Evolutionary conservation across 2,888 invertebrate species (phyloP).

Genomic region (Vesta saturnalis): DNA sequence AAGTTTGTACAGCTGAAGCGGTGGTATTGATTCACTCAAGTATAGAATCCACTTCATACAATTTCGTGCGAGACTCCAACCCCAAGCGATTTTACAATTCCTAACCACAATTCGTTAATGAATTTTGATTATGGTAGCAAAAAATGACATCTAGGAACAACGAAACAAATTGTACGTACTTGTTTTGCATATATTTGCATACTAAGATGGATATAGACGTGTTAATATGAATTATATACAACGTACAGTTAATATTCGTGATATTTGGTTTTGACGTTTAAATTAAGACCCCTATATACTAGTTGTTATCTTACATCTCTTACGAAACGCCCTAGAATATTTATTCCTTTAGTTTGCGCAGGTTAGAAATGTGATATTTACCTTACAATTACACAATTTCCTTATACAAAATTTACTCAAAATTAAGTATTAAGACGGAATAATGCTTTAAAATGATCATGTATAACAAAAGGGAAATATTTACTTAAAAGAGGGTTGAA

Average conservation of each 20-base stretch:
- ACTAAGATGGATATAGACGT: background rate
- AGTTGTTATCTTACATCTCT: slow-evolving; percentile 14
- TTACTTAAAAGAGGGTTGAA: background rate
- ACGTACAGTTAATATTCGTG: slow-evolving; percentile 22
- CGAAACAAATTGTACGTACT: background rate
- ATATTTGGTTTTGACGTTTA: slow-evolving; percentile 23
- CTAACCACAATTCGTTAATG: no score
- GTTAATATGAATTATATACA: slow-evolving; percentile 24
- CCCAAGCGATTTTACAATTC: no score
- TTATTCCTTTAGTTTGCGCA: background rate
- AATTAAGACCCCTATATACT: slow-evolving; percentile 19
- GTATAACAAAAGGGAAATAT: background rate
- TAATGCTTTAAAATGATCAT: background rate
- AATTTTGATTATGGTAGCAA: background rate
- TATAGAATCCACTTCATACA: background rate
- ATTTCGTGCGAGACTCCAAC: no score
- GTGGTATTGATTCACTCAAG: background rate
- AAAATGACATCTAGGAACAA: background rate
- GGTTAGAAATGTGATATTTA: background rate
- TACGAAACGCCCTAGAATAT: background rate
- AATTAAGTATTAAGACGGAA: background rate
- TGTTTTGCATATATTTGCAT: background rate
- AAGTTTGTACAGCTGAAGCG: background rate
- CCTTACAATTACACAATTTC: background rate
- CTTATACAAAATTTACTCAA: background rate